Conservation (phyloP, 2,888 invertebrate genomes). For the Steinernema hermaphroditum region DNA sequence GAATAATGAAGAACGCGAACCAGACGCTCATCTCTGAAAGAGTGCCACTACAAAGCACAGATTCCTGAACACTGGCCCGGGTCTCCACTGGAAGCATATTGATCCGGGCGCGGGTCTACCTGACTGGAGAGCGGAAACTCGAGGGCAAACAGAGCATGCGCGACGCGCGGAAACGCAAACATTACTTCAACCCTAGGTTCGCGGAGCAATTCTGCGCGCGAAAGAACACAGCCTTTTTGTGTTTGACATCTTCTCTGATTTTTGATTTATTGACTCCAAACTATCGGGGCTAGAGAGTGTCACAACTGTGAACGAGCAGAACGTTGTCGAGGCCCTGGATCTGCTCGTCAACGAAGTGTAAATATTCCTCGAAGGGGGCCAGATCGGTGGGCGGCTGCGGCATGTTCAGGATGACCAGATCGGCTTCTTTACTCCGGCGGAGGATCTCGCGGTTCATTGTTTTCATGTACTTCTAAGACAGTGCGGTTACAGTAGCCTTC, state of each 20-base stretch:
- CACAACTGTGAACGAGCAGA: slow-evolving; percentile 17
- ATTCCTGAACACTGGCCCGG: background rate
- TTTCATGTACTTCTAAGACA: background rate
- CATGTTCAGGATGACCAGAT: background rate
- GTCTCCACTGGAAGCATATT: background rate
- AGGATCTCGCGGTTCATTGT: background rate
- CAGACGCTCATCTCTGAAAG: slow-evolving; percentile 15
- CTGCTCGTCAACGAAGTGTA: slow-evolving; percentile 21
- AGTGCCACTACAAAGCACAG: background rate
- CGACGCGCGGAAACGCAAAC: slow-evolving; percentile 16
- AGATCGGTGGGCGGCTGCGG: background rate
- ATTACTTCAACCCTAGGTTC: slow-evolving; percentile 26
- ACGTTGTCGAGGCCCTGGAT: slow-evolving; percentile 20
- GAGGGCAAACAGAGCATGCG: slow-evolving; percentile 24
- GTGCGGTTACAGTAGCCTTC: background rate
- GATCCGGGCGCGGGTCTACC: background rate
- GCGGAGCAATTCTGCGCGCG: background rate
- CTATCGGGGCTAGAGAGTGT: background rate
- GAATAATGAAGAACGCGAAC: slow-evolving; percentile 8
- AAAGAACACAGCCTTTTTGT: background rate
- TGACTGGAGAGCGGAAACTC: background rate
- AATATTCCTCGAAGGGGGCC: slow-evolving; percentile 22
- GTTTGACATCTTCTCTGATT: slow-evolving; percentile 10
- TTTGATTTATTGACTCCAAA: slow-evolving; percentile 27
- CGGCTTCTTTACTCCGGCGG: background rate